A percentile compares a stretch with the other conserved stretches of the same genome.
Evolutionary conservation across 2,888 invertebrate genomes (phyloP).

Genomic region (Argyresthia albistria): DNA sequence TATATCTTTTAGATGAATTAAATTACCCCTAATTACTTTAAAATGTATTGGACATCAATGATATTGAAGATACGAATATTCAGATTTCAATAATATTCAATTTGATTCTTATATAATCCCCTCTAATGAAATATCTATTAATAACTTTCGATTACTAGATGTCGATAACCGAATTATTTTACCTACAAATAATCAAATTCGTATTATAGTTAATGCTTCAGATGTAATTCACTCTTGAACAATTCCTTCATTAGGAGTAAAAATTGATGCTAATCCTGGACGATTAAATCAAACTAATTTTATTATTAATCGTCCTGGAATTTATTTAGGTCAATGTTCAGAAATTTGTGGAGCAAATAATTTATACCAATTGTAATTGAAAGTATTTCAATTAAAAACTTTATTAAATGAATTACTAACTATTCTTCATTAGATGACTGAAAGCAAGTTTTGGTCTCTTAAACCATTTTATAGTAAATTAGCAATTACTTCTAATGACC

Average conservation of each 20-base stretch:
- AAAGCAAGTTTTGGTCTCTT: constrained; percentile 81
- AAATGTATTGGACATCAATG: constrained; percentile 79
- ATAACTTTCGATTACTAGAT: constrained; percentile 73
- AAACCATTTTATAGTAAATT: constrained; percentile 77
- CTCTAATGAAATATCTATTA: constrained; percentile 31
- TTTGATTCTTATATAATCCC: constrained; percentile 76
- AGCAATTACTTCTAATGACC: constrained; percentile 75
- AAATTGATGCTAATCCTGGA: constrained; percentile 77
- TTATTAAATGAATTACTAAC: constrained; percentile 73
- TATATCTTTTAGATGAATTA: constrained; percentile 76
- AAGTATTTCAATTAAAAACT: constrained; percentile 64
- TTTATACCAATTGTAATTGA: constrained; percentile 84
- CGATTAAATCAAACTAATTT: constrained; percentile 77
- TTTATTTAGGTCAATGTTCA: constrained; percentile 84
- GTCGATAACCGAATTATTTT: constrained; percentile 75
- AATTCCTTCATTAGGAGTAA: constrained; percentile 73
- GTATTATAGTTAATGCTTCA: constrained; percentile 72
- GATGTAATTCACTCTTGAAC: constrained; percentile 81
- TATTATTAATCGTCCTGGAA: constrained; percentile 73
- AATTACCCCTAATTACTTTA: constrained; percentile 71
- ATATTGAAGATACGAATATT: constrained; percentile 79
- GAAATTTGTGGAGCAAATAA: constrained; percentile 86
- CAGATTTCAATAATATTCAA: constrained; percentile 72
- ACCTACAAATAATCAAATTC: constrained; percentile 75
- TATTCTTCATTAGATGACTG: constrained; percentile 75